phyloP scores from a whole-genome alignment of 2,113 vertebrate genomes.

The Saguinus midas region DNA sequence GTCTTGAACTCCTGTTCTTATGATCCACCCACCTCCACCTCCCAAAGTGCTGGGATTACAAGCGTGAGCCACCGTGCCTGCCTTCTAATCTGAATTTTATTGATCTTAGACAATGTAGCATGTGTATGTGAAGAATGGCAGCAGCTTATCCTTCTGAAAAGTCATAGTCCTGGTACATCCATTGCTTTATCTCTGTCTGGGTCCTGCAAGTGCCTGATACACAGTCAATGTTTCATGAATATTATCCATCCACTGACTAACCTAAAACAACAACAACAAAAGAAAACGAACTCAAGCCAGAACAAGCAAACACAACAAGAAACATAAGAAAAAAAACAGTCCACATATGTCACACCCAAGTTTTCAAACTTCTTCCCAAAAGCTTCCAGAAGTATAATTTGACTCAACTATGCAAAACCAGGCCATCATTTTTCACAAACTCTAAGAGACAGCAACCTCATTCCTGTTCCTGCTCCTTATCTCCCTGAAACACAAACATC shows the following conservation, averaged over 20 bases:
- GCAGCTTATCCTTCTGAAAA: neutral
- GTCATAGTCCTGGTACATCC: too few relatives aligned
- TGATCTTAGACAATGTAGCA: too few relatives aligned
- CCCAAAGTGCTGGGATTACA: too few relatives aligned
- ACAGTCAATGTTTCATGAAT: accelerated
- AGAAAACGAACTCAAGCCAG: neutral
- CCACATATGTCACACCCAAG: neutral
- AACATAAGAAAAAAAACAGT: neutral
- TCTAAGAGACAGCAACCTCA: neutral
- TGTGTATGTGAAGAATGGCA: neutral
- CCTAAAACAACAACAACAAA: neutral
- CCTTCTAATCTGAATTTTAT: neutral
- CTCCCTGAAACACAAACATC: neutral
- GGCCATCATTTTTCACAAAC: neutral
- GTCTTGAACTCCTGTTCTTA: too few relatives aligned
- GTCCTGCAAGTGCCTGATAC: neutral
- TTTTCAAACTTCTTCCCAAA: neutral
- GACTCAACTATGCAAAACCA: neutral
- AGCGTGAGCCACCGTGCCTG: too few relatives aligned
- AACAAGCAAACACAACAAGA: neutral
- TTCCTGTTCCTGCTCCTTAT: neutral
- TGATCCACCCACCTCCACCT: too few relatives aligned
- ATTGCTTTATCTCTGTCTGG: accelerated
- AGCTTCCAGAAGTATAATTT: neutral
- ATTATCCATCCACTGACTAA: neutral